phyloP scores from a whole-genome alignment of 2,797 vertebrate genomes.

The Decapterus maruadsi region DNA sequence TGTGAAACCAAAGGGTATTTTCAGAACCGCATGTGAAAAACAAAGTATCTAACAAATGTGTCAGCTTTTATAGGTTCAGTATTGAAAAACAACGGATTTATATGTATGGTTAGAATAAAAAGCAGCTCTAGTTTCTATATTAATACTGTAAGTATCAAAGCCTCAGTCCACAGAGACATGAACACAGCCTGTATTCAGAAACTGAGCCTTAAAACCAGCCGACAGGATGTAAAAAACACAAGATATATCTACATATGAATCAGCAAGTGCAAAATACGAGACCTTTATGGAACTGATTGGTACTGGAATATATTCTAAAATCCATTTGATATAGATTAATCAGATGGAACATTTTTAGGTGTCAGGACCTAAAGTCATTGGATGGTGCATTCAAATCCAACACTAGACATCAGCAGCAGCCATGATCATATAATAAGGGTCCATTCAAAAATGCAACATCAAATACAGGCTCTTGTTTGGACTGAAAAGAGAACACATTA shows the following conservation, averaged over 20 bases:
- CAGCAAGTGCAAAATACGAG: too few relatives aligned
- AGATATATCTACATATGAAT: too few relatives aligned
- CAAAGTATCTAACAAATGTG: neutral
- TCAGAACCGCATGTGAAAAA: neutral
- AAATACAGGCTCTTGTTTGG: neutral
- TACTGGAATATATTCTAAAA: too few relatives aligned
- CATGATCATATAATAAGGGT: neutral
- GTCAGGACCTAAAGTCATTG: neutral
- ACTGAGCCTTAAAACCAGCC: too few relatives aligned
- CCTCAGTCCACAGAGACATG: too few relatives aligned
- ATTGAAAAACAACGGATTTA: neutral
- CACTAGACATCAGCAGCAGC: neutral
- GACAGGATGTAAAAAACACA: too few relatives aligned
- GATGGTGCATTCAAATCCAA: neutral
- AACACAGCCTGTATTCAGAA: too few relatives aligned
- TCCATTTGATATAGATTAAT: neutral
- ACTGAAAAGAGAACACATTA: neutral
- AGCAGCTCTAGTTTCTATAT: neutral
- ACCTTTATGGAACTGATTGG: too few relatives aligned
- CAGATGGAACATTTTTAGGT: neutral
- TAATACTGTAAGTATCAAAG: too few relatives aligned
- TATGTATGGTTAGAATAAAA: neutral
- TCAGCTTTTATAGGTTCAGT: neutral
- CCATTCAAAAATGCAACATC: neutral
- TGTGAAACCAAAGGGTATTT: neutral